A percentile compares a stretch with the other conserved stretches of the same genome.
phyloP scores from a whole-genome alignment of 1,140 invertebrate genomes.

The Conus ventricosus region DNA sequence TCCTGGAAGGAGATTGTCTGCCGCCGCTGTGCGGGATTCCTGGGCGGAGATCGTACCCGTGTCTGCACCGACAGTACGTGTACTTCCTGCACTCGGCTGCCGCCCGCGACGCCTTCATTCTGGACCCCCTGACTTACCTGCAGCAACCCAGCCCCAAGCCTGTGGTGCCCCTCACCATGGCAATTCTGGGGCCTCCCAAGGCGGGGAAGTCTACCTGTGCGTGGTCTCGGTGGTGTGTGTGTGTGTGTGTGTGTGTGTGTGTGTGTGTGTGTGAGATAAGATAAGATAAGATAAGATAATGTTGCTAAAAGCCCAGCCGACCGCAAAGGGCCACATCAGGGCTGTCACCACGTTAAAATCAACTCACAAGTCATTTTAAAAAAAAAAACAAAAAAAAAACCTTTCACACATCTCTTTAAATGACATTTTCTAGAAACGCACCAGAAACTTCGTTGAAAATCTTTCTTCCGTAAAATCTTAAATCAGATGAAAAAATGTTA shows the following conservation, averaged over 20 bases:
- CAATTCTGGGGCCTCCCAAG: slow-evolving; percentile 74
- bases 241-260: not conserved
- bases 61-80: slow-evolving; percentile 70
- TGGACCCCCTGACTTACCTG: slow-evolving; percentile 70
- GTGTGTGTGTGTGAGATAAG: slow-evolving; percentile 19
- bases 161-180: slow-evolving; percentile 72
- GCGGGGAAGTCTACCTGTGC: slow-evolving; percentile 74
- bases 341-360: no score
- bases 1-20: slow-evolving; percentile 70
- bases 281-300: no score
- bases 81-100: slow-evolving; percentile 70
- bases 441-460: no score
- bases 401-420: no score
- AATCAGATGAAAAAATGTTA: no score
- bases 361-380: no score
- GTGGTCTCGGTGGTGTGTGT: slow-evolving; percentile 37
- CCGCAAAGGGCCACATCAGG: no score
- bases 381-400: no score
- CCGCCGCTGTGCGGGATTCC: slow-evolving; percentile 69
- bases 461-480: no score
- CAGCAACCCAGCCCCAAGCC: slow-evolving; percentile 70
- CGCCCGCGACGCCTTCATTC: slow-evolving; percentile 67
- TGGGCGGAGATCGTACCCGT: slow-evolving; percentile 58
- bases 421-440: no score
- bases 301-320: no score